phyloP scores from a whole-genome alignment of 92 coral and sea anemone genomes.

The Zoanthus solanderi region DNA sequence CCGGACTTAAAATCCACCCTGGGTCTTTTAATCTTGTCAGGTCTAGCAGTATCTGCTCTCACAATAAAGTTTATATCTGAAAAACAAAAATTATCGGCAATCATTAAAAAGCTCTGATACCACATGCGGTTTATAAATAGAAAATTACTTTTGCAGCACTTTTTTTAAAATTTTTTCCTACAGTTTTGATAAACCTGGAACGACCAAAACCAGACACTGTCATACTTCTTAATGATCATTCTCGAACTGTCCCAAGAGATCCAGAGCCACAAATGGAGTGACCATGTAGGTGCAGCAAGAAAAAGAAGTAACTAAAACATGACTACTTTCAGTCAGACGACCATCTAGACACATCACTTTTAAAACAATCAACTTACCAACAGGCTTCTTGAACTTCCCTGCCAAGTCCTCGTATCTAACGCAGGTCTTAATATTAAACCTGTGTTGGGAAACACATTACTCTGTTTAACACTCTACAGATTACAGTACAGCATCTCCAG shows the following conservation, averaged over 20 bases:
- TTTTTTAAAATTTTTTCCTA: no score
- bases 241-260: no score
- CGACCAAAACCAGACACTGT: no score
- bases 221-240: no score
- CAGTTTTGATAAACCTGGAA: no score
- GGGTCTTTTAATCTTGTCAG: conserved; percentile 26
- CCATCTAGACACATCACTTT: not conserved
- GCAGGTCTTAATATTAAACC: conserved; percentile 75
- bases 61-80: conserved; percentile 23
- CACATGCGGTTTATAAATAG: no score
- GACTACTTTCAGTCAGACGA: no score
- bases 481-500: not conserved
- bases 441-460: conserved; percentile 20
- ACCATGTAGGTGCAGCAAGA: no score
- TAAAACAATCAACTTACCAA: conserved; percentile 63
- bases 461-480: not conserved
- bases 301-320: no score
- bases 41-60: conserved; percentile 31
- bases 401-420: conserved; percentile 83
- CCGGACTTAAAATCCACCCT: conserved; percentile 29
- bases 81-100: not conserved
- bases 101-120: not conserved
- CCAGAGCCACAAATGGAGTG: no score
- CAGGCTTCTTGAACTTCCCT: conserved; percentile 48
- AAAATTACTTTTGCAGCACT: not conserved